Base-by-base conservation (phyloP, 2,888 invertebrate species). In the Aleiodes leptofemur region DNA sequence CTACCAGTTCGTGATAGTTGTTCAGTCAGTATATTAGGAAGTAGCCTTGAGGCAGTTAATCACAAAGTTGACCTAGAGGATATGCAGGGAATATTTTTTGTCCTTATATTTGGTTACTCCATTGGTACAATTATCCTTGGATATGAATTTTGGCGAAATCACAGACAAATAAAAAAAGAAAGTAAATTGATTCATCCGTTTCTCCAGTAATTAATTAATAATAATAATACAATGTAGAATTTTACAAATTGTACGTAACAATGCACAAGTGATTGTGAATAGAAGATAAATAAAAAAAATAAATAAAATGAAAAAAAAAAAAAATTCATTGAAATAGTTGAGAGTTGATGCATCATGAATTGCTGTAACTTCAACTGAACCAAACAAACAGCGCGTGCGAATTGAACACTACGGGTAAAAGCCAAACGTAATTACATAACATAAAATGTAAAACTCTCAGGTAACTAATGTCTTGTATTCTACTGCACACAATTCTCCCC, bases 41-140 rank as follows among this genome's bases (percentile, higher is more conserved):
- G 92, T 23, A 88, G 91, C 13, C 90, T 93, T 0, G 94, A 94
- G 88, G 95, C 94, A n/a, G 94, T 94, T 77, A 96, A 96, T 86
- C 96, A 97, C 84, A 96, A 96, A 51, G 97, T 97, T 56, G 96
- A 96, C 87, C 91, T 97, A 81, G 93, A 94, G 70, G 97, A 97
- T 84, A 97, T 97, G 97, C 96, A 97, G 89, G 97, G 97, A 11
- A 97, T 96, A 34, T 97, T 97, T 90, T 94, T 96, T 83, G 94
- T 97, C 0, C 90, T 97, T 3, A 91, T 96, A 72, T 89, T 97
- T 72, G 97, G 96, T 38, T 90, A 92, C 78, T 79, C 90, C 7
- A 76, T 91, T 9, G 90, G 92, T 2, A 76, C 90, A 0, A 69
- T 91, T 7, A 83, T 91, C 14, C 90, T 93, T 38, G 78, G 88